Evolutionary conservation across 2,888 invertebrate genomes (phyloP).

Genomic region (Papilio protenor): DNA sequence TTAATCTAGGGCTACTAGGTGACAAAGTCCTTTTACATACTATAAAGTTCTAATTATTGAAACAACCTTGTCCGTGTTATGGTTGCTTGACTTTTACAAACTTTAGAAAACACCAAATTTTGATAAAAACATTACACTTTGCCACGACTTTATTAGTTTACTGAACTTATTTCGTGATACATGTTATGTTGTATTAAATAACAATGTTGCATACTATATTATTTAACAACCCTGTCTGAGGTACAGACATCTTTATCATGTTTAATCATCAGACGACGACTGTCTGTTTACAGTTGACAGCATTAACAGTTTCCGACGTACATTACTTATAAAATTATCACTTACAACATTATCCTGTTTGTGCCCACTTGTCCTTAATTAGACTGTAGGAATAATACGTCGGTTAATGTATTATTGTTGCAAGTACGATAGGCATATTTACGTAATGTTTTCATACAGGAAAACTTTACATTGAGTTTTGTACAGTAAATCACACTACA

Average conservation of each 20-base stretch:
- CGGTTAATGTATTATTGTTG: neutral
- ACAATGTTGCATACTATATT: neutral
- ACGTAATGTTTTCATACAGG: neutral
- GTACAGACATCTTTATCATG: constrained; percentile 68
- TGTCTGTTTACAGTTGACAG: constrained; percentile 63
- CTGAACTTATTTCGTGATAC: neutral
- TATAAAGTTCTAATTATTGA: neutral
- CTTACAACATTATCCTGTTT: constrained; percentile 43
- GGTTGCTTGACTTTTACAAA: neutral
- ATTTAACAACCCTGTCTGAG: constrained; percentile 51
- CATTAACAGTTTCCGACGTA: constrained; percentile 41
- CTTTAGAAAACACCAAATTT: neutral
- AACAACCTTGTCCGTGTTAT: neutral
- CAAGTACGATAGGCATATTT: neutral
- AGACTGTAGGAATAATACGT: constrained; percentile 16
- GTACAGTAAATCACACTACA: neutral
- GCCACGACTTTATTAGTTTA: neutral
- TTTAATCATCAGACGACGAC: constrained; percentile 62
- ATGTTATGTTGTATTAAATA: neutral
- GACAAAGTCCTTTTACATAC: neutral
- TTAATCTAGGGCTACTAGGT: constrained; percentile 40
- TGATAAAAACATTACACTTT: neutral
- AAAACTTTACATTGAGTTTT: neutral
- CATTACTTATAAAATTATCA: constrained; percentile 41
- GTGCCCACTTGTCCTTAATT: constrained; percentile 26